Base-by-base conservation (phyloP, 2,797 vertebrate species). In the Ptychadena robeensis region DNA sequence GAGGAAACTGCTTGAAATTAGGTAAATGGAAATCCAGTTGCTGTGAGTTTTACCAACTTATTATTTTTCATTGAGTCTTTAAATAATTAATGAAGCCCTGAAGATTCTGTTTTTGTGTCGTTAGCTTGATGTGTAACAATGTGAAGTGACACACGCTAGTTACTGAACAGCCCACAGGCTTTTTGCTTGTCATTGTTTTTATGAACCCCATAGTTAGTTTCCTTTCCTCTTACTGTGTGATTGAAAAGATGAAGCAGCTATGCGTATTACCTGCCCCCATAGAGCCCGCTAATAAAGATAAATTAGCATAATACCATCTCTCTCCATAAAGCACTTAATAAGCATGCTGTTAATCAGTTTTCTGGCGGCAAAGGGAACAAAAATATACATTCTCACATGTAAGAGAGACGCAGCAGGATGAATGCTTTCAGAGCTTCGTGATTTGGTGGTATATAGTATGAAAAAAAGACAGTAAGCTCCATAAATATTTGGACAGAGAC, bases 161-260 rank as follows among this genome's bases (percentile, higher is more conserved):
- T 83, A 78, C 2, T 66, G 59, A 31, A 48, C 68, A 83, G 63
- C 74, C 74, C 68, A 79, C 81, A 72, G 31, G 59, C 57, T 78
- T 73, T 82, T 65, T 83, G 10, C 44, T 30, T 78, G 74, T 73
- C 68, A 72, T 78, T 79, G 74, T 83, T 78, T 82, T 65, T 57
- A 64, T 72, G 73, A 77, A 44, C 66, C 37, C 48, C 18, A 67
- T 48, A 66, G 74, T 73, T 59, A 73, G 30, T 79, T 83, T 73
- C 81, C 81, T 83, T 66, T 35, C 81, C 68, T 70, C 81, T 72
- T 28, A 38, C 81, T 73, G 81, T 66, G 74, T 63, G 66, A 83
- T 65, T 83, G 81, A 79, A 78, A 83, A 40, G 81, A 66, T 83
- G 81, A 72, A 65, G 81, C 68, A 37, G 44, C 79, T 83, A 66